Evolutionary conservation across 2,113 vertebrate genomes (phyloP).

Genomic region (Rhinoderma darwinii): DNA sequence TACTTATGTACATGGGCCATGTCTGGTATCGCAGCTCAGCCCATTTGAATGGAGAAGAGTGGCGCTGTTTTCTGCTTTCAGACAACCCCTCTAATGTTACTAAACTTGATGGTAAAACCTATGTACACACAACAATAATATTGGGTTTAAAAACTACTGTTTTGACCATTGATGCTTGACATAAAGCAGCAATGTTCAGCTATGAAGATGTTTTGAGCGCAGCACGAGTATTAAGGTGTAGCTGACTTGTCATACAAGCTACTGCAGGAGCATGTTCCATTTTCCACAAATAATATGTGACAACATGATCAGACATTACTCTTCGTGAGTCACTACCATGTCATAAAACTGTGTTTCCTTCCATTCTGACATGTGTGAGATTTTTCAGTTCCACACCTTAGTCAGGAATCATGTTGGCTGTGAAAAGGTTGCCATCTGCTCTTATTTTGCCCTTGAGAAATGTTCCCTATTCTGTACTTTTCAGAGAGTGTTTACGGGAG

Average conservation of each 20-base stretch:
- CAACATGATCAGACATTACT: slow-evolving; percentile 42
- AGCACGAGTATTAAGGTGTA: neutral
- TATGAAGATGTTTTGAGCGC: neutral
- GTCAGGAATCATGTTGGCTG: slow-evolving; percentile 17
- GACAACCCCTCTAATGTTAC: too few species aligned
- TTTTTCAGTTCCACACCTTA: slow-evolving; percentile 28
- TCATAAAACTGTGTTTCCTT: slow-evolving; percentile 1
- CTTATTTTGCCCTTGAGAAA: slow-evolving; percentile 52
- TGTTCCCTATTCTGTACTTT: slow-evolving; percentile 35
- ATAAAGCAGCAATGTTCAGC: neutral
- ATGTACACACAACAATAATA: neutral
- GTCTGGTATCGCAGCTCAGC: too few species aligned
- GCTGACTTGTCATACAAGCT: neutral
- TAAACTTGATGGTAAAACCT: neutral
- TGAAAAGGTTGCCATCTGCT: slow-evolving; percentile 56
- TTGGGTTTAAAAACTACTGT: neutral
- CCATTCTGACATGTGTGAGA: slow-evolving; percentile 37
- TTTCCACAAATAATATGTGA: neutral
- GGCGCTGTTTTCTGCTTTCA: too few species aligned
- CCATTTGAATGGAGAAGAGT: too few species aligned
- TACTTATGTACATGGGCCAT: too few species aligned
- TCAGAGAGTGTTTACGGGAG: slow-evolving; percentile 31
- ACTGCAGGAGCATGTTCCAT: slow-evolving; percentile 6
- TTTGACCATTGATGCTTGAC: neutral
- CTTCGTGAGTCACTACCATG: slow-evolving; percentile 42